These are phyloP conservation scores for Nannospalax galili DNA, from an alignment of 2,113 vertebrate genomes.

Conservation along the genomic window DNA sequence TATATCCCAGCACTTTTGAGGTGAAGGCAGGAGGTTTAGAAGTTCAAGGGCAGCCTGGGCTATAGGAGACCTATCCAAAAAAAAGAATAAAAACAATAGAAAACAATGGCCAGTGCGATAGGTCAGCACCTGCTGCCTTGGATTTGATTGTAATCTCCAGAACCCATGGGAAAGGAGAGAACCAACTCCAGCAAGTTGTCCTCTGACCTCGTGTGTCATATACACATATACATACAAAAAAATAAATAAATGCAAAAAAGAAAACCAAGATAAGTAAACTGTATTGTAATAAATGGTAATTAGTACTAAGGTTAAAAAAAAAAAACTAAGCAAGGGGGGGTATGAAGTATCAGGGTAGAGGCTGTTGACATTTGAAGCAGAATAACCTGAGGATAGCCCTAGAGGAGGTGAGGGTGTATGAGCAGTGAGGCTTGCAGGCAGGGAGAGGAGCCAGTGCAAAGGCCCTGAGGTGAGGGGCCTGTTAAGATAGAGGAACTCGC, in stretches of 20 bases:
- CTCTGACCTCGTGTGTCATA: not conserved
- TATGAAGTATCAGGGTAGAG: not conserved
- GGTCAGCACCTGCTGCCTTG: not conserved
- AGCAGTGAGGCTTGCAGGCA: not conserved
- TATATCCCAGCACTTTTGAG: not conserved
- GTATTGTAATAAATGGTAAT: not conserved
- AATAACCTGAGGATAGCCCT: not conserved
- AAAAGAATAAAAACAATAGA: not conserved
- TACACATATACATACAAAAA: too few relatives aligned
- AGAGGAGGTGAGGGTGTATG: not conserved
- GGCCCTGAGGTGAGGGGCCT: not conserved
- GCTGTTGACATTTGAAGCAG: constrained; percentile 20
- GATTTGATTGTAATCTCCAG: not conserved
- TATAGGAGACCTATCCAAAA: not conserved
- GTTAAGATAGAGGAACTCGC: not conserved
- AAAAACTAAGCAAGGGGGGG: not conserved
- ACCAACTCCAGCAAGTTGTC: not conserved
- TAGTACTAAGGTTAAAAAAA: not conserved
- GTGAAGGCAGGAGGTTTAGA: not conserved
- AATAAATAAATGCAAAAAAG: not conserved
- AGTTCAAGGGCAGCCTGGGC: not conserved
- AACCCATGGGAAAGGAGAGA: not conserved
- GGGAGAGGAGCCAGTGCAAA: not conserved
- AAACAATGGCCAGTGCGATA: too few relatives aligned
- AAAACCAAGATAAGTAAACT: not conserved